phyloP scores from a whole-genome alignment of 2,113 vertebrate genomes.

The Petrocephalus zakoni region DNA sequence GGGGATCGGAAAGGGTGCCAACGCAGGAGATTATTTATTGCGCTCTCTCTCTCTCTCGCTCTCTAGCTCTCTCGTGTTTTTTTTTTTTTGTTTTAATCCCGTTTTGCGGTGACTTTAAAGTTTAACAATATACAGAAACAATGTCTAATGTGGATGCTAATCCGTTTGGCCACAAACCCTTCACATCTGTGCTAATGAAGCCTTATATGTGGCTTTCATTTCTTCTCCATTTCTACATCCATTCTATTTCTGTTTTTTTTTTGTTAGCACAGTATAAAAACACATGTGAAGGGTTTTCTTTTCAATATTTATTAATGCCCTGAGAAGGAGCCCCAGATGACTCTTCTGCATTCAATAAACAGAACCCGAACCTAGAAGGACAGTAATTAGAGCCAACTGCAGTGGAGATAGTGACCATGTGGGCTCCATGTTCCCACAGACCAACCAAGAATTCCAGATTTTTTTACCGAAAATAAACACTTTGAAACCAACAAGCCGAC shows the following conservation, averaged over 20 bases:
- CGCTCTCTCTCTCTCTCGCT: constrained; percentile 32
- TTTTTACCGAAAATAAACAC: constrained; percentile 3
- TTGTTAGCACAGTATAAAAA: constrained; percentile 20
- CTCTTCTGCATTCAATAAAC: constrained; percentile 35
- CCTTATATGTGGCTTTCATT: constrained; percentile 18
- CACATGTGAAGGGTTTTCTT: constrained; percentile 28
- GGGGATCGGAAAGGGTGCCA: constrained; percentile 21
- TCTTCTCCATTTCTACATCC: constrained; percentile 6
- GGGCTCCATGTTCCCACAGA: not conserved
- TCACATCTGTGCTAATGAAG: constrained; percentile 31
- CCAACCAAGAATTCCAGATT: not conserved
- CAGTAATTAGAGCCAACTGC: constrained; percentile 25
- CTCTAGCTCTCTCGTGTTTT: constrained; percentile 30
- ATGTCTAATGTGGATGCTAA: constrained; percentile 63
- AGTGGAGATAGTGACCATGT: constrained; percentile 4
- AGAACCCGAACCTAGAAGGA: constrained; percentile 42
- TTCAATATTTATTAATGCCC: constrained; percentile 29
- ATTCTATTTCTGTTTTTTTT: constrained; percentile 1
- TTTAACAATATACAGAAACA: constrained; percentile 68
- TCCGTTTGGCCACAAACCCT: constrained; percentile 49
- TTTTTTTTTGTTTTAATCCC: constrained; percentile 61
- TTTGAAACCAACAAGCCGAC: not conserved
- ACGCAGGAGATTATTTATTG: constrained; percentile 62
- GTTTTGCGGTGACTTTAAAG: constrained; percentile 72
- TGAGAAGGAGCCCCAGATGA: constrained; percentile 28